Evolutionary conservation across 1,140 invertebrate genomes (phyloP).

Genomic region (Hycleus phaleratus): DNA sequence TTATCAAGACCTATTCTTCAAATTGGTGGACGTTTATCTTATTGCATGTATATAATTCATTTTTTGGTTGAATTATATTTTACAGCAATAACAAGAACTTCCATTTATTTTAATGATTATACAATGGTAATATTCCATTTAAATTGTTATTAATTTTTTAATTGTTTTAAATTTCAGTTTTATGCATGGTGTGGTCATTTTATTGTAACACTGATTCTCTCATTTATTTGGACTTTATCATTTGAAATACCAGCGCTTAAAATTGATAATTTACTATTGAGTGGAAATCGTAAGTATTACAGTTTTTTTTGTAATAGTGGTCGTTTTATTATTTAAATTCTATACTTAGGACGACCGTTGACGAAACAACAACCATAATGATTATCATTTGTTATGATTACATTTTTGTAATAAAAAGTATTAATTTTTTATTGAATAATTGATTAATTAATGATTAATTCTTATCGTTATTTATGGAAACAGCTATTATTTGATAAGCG

Average conservation of each 20-base stretch:
- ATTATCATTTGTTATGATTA: too few species aligned
- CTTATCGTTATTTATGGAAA: too few species aligned
- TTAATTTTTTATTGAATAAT: too few species aligned
- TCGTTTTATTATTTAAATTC: too few species aligned
- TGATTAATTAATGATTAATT: too few species aligned
- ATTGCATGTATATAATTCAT: conserved; percentile 30
- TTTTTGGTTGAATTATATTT: conserved; percentile 9
- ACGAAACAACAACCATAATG: too few species aligned
- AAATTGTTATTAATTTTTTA: neutral
- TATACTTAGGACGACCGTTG: too few species aligned
- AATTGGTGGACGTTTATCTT: conserved; percentile 24
- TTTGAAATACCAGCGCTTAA: conserved; percentile 21
- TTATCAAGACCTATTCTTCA: conserved; percentile 25
- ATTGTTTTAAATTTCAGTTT: conserved; percentile 11
- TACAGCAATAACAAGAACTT: conserved; percentile 4
- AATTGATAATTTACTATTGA: conserved; percentile 14
- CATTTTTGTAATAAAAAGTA: too few species aligned
- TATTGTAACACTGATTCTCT: conserved; percentile 7
- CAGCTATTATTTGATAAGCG: too few species aligned
- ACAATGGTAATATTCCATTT: neutral
- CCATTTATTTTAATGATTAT: neutral
- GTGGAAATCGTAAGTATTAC: neutral
- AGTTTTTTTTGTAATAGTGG: too few species aligned
- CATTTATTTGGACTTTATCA: conserved; percentile 14
- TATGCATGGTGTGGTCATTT: conserved; percentile 15